Percentiles rank a stretch among this genome's conserved stretches.
Evolutionary conservation across 2,797 vertebrate species (phyloP).

Genomic region (Eleutherodactylus coqui): DNA sequence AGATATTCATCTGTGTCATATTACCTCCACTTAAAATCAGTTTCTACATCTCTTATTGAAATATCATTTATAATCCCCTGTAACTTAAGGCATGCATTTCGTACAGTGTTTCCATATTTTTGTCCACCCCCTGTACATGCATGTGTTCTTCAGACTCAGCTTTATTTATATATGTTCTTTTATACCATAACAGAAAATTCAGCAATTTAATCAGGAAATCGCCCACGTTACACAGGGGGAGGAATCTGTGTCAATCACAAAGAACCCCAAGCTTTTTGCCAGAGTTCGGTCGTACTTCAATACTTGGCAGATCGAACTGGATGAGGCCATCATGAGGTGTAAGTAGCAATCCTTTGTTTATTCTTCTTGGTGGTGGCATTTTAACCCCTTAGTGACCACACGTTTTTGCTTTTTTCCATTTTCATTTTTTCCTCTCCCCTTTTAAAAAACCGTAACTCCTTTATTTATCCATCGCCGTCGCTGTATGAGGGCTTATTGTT

Average conservation of each 20-base stretch:
- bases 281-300: conserved; percentile 68
- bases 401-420: no score
- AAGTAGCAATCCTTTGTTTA: conserved; percentile 44
- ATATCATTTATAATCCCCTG: no score
- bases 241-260: conserved; percentile 46
- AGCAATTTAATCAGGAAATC: conserved; percentile 69
- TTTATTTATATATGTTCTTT: neutral
- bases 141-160: neutral
- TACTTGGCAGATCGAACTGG: conserved; percentile 36
- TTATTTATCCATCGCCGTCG: no score
- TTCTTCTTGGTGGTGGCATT: neutral
- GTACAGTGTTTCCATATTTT: no score
- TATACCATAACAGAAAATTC: conserved; percentile 71
- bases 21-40: no score
- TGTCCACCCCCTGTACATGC: no score
- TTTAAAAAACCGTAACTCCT: no score
- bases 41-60: no score
- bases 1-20: no score
- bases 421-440: no score
- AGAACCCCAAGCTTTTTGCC: conserved; percentile 66
- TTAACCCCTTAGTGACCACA: neutral
- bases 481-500: no score
- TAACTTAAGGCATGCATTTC: no score
- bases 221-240: conserved; percentile 61
- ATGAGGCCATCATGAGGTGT: conserved; percentile 21